Percentiles rank a stretch among this genome's conserved stretches.
These are phyloP conservation scores for Calycopis cecrops DNA, from an alignment of 1,140 invertebrate species.

Conservation along the genomic window DNA sequence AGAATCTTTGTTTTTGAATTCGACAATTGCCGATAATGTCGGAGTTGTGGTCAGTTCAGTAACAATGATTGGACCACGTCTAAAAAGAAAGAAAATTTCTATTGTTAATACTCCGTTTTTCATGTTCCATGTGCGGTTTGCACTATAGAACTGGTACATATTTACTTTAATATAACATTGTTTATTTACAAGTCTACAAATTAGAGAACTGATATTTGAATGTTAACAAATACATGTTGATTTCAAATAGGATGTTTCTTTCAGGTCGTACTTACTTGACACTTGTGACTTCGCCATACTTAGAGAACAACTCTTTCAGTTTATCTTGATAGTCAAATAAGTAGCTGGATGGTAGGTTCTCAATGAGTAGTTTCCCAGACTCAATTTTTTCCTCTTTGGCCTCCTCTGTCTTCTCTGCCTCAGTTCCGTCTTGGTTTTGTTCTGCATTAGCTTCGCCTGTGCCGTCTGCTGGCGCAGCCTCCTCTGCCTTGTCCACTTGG, in stretches of 20 bases:
- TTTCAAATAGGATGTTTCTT: conserved; percentile 30
- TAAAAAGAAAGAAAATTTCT: conserved; percentile 72
- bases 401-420: conserved; percentile 40
- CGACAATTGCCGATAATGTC: conserved; percentile 74
- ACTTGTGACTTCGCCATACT: conserved; percentile 59
- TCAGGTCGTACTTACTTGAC: conserved; percentile 54
- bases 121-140: conserved; percentile 41
- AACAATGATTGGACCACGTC: conserved; percentile 74
- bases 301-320: conserved; percentile 66
- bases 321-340: conserved; percentile 69
- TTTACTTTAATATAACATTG: conserved; percentile 23
- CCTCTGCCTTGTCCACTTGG: conserved; percentile 29
- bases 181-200: conserved; percentile 29
- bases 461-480: conserved; percentile 17
- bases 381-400: conserved; percentile 61
- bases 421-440: conserved; percentile 30
- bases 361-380: conserved; percentile 68
- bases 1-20: conserved; percentile 74
- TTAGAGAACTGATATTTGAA: conserved; percentile 67
- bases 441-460: conserved; percentile 25
- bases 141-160: conserved; percentile 34
- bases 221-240: conserved; percentile 52
- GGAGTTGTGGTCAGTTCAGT: conserved; percentile 72
- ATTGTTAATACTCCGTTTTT: conserved; percentile 61
- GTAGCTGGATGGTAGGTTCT: conserved; percentile 65